Conservation (phyloP, 2,888 invertebrate species). For the Coecobrya sp. region DNA sequence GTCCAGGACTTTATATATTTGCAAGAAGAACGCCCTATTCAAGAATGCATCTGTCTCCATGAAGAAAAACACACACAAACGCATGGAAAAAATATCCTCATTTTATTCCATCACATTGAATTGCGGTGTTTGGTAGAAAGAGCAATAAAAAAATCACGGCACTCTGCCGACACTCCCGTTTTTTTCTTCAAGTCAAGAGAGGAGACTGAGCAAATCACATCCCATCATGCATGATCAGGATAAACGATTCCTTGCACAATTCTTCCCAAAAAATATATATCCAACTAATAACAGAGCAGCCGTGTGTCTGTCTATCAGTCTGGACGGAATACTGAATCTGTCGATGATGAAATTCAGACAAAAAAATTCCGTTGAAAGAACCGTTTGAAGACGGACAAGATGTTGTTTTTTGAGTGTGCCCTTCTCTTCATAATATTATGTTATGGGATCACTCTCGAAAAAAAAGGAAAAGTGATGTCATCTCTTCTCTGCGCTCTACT, state of each 20-base stretch:
- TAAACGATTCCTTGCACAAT: background rate
- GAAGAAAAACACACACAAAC: background rate
- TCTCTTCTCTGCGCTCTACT: background rate
- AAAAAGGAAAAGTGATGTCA: background rate
- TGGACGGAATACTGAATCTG: background rate
- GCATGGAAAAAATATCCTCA: too few species aligned
- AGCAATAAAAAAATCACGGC: background rate
- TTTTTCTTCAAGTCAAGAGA: background rate
- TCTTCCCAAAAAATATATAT: background rate
- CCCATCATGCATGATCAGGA: constrained; percentile 11
- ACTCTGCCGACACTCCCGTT: background rate
- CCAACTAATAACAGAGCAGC: background rate
- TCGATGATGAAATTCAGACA: background rate
- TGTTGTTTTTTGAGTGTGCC: background rate
- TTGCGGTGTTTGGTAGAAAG: background rate
- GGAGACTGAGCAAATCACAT: background rate
- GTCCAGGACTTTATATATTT: constrained; percentile 2
- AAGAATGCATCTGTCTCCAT: constrained; percentile 18
- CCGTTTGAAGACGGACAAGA: background rate
- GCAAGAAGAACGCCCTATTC: constrained; percentile 48
- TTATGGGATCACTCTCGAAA: background rate
- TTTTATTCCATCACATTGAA: background rate
- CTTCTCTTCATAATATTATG: background rate
- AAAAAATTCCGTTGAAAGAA: background rate
- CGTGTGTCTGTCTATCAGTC: background rate